A percentile compares a stretch with the other conserved stretches of the same genome.
phyloP scores from a whole-genome alignment of 1,140 invertebrate genomes.

The Neodiprion fabricii region DNA sequence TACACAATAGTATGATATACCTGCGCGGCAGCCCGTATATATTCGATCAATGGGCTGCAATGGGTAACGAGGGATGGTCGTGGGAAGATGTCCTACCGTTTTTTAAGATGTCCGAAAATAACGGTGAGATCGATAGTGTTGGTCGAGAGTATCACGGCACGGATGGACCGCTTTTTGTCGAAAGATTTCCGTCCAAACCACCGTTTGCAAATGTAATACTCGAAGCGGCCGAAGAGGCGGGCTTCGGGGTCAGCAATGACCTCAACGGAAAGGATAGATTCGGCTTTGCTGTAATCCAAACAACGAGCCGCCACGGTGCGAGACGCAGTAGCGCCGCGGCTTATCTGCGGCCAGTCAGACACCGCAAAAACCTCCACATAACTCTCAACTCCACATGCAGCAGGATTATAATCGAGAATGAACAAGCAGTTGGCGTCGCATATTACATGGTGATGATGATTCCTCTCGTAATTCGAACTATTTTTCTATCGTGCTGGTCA shows the following conservation, averaged over 20 bases:
- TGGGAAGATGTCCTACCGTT: slow-evolving; percentile 68
- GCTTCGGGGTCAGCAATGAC: slow-evolving; percentile 54
- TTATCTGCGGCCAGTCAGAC: slow-evolving; percentile 67
- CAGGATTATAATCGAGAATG: slow-evolving; percentile 66
- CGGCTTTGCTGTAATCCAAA: slow-evolving; percentile 63
- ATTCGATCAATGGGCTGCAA: slow-evolving; percentile 65
- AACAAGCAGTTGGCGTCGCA: slow-evolving; percentile 67
- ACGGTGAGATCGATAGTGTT: slow-evolving; percentile 55
- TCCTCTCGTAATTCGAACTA: slow-evolving; percentile 27
- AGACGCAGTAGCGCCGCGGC: slow-evolving; percentile 72
- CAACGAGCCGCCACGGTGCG: slow-evolving; percentile 66
- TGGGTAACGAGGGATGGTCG: slow-evolving; percentile 67
- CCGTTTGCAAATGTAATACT: slow-evolving; percentile 62
- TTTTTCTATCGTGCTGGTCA: background rate
- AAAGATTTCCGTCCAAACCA: slow-evolving; percentile 61
- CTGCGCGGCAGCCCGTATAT: slow-evolving; percentile 68
- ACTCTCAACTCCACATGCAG: slow-evolving; percentile 72
- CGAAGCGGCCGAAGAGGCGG: slow-evolving; percentile 63
- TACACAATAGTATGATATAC: slow-evolving; percentile 74
- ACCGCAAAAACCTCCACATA: slow-evolving; percentile 75
- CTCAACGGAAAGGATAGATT: slow-evolving; percentile 46
- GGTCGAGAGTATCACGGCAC: slow-evolving; percentile 49
- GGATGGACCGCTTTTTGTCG: slow-evolving; percentile 56
- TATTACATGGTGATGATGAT: slow-evolving; percentile 53
- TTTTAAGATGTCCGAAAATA: slow-evolving; percentile 64